phyloP scores from a whole-genome alignment of 2,888 invertebrate species.

The Nipponacmea schrenckii region DNA sequence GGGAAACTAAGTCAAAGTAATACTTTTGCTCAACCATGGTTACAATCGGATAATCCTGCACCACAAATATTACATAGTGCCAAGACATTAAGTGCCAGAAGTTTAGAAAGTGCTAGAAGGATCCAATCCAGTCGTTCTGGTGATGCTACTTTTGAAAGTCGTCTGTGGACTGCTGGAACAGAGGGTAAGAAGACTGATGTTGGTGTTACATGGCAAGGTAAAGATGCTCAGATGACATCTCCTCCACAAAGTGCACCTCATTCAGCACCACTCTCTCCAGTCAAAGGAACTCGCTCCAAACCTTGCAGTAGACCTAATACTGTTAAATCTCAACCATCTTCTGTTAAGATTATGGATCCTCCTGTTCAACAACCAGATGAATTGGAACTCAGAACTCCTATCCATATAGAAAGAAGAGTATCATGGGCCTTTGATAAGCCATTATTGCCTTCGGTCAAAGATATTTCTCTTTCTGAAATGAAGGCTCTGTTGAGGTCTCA shows the following conservation, averaged over 20 bases:
- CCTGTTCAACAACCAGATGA: slow-evolving; percentile 37
- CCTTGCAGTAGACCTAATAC: slow-evolving; percentile 31
- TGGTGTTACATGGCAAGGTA: slow-evolving; percentile 10
- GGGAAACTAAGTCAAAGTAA: slow-evolving; percentile 18
- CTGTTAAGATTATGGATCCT: slow-evolving; percentile 48
- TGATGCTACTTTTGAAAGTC: slow-evolving; percentile 28
- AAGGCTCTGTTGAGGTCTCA: slow-evolving; percentile 64
- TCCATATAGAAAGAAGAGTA: slow-evolving; percentile 46
- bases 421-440: slow-evolving; percentile 67
- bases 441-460: slow-evolving; percentile 47
- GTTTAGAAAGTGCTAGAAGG: slow-evolving; percentile 49
- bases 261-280: background rate
- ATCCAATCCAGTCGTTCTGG: slow-evolving; percentile 45
- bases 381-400: slow-evolving; percentile 36
- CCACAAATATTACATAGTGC: slow-evolving; percentile 61
- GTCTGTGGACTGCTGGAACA: slow-evolving; percentile 4
- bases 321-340: slow-evolving; percentile 24
- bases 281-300: slow-evolving; percentile 40
- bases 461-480: slow-evolving; percentile 59
- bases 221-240: slow-evolving; percentile 3
- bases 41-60: slow-evolving; percentile 44
- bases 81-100: slow-evolving; percentile 54
- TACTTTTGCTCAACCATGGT: slow-evolving; percentile 23
- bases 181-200: slow-evolving; percentile 10
- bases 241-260: slow-evolving; percentile 23